Evolutionary conservation across 2,888 invertebrate species (phyloP), one percentile per base, ranked within the genome.

Genomic region (Mesorhabditis belari): DNA sequence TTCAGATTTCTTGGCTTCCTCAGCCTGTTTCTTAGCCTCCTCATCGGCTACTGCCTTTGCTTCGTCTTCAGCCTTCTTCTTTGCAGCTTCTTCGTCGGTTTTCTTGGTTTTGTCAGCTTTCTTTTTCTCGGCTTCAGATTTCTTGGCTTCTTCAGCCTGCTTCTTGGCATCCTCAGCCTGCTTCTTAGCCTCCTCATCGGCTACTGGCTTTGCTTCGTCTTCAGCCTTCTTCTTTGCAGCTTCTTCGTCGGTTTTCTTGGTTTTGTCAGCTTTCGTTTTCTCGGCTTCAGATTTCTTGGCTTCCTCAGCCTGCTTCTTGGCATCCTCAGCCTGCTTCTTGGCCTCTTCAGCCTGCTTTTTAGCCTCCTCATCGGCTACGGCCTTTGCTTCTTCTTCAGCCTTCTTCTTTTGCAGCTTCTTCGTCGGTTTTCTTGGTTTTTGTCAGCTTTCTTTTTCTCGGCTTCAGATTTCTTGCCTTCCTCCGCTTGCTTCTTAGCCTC

Each of bases 301-400:
- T n/a, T n/a, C 29, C 24, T 19, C 35, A n/a, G 26, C 55, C 28
- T 23, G 24, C 6, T 55, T 21, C 60, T 60, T 60, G 6, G 60
- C 58, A 55, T 9, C 55, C 26, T n/a, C 27, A 19, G 26, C 55
- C 5, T 26, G 35, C 4, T 60, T 24, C 49, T 3, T 28, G 28
- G 19, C 29, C 21, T 51, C n/a, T 23, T 25, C 24, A 19, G 12
- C 58, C 3, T 60, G 58, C 27, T 27, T 23, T 29, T 55, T 55
- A 5, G 6, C 24, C 60, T 60, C 59, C 19, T 23, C 59, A 26
- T 62, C 55, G 12, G 24, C 24, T 5, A 35, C 28, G 6, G 19
- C 59, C 25, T 61, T 53, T 25, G 59, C 51, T 29, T 28, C 52
- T 26, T 52, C 61, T 35, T 59, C 52, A 23, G 26, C 52, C 28